Conservation (phyloP, 1,140 invertebrate genomes). For the Bombus waltoni region DNA sequence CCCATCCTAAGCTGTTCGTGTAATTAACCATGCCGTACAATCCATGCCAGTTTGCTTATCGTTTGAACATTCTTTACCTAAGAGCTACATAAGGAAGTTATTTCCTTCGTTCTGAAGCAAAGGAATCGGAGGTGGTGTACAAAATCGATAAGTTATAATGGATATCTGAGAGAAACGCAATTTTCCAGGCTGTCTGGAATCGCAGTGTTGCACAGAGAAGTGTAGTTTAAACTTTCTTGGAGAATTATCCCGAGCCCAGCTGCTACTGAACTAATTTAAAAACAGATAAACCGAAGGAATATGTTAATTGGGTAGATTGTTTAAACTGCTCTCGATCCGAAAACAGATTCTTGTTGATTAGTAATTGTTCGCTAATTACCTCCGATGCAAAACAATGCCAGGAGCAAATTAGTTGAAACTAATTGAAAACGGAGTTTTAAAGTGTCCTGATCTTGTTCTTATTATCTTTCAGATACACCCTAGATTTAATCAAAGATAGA, state of each 20-base stretch:
- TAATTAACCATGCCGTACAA: slow-evolving; percentile 29
- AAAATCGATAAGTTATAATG: slow-evolving; percentile 1
- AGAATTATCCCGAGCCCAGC: not conserved
- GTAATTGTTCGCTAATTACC: not conserved
- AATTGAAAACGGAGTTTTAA: not conserved
- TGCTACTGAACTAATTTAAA: not conserved
- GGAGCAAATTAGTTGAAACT: not conserved
- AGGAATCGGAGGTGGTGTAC: not conserved
- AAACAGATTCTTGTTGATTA: not conserved
- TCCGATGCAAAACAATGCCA: not conserved
- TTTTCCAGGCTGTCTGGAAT: not conserved
- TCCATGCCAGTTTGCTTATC: slow-evolving; percentile 1
- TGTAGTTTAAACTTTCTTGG: not conserved
- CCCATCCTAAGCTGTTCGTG: not conserved
- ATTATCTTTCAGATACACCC: not conserved
- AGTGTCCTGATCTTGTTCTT: not conserved
- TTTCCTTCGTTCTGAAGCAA: not conserved
- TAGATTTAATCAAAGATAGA: not conserved
- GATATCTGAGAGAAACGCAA: not conserved
- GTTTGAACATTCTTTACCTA: slow-evolving; percentile 3
- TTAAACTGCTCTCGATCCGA: not conserved
- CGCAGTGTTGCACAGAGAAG: not conserved
- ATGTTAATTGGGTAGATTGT: not conserved
- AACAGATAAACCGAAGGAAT: not conserved
- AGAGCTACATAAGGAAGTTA: not conserved